Conservation (phyloP, 2,888 invertebrate genomes). For the Hirtodrosophila histrioides region DNA sequence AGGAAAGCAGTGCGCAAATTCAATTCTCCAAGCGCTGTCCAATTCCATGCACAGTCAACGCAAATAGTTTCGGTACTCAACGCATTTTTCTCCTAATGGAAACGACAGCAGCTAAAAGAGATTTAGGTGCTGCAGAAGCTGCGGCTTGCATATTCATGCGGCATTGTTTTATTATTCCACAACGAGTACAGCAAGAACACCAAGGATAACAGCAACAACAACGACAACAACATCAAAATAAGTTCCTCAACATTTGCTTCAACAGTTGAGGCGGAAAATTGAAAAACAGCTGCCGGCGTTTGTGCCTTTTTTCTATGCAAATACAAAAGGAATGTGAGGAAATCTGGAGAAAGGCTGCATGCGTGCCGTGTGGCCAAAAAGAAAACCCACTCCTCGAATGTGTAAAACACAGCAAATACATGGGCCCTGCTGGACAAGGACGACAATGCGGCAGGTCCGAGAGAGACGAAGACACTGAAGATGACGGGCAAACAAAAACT, state of each 20-base stretch:
- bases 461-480: conserved; percentile 10
- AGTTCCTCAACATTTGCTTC: conserved; percentile 55
- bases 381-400: conserved; percentile 36
- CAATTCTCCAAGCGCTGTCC: conserved; percentile 58
- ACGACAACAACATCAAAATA: conserved; percentile 13
- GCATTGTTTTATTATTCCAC: conserved; percentile 48
- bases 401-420: conserved; percentile 71
- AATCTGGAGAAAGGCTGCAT: conserved; percentile 24
- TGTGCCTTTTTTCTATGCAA: conserved; percentile 36
- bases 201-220: conserved; percentile 7
- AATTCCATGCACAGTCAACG: conserved; percentile 37
- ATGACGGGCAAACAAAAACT: conserved; percentile 48
- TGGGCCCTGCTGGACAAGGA: conserved; percentile 8
- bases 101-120: conserved; percentile 42
- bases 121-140: conserved; percentile 41
- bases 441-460: neutral
- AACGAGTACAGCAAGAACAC: conserved; percentile 8
- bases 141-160: conserved; percentile 68
- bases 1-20: conserved; percentile 36
- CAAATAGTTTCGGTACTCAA: conserved; percentile 56
- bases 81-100: conserved; percentile 52
- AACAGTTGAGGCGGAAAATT: conserved; percentile 78
- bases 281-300: conserved; percentile 73
- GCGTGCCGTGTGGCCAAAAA: conserved; percentile 44
- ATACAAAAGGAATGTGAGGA: conserved; percentile 3